Conservation (phyloP, 2,113 vertebrate genomes). For the Excalfactoria chinensis region DNA sequence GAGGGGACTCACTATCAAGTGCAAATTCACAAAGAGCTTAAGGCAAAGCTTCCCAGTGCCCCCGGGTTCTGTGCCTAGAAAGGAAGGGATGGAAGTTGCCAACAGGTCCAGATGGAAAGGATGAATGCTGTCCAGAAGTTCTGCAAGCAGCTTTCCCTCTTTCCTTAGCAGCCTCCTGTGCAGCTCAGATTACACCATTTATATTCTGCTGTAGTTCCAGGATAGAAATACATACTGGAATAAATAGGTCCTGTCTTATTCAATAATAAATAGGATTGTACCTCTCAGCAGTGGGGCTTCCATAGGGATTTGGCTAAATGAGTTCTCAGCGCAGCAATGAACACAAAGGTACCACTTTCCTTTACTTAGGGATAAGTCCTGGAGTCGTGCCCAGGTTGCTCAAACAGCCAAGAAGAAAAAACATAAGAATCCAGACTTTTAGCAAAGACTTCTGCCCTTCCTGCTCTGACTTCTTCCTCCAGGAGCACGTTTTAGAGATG, state of each 20-base stretch:
- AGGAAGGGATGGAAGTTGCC: not conserved
- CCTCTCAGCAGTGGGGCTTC: conserved; percentile 1
- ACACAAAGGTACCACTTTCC: not conserved
- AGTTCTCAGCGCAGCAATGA: not conserved
- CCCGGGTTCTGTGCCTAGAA: accelerated
- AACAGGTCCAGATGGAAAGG: not conserved
- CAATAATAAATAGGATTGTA: conserved; percentile 45
- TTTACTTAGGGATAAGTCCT: not conserved
- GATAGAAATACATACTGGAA: not conserved
- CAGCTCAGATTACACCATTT: not conserved
- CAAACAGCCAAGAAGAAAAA: not conserved
- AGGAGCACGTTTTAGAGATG: not conserved
- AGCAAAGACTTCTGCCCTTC: not conserved
- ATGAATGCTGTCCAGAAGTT: not conserved
- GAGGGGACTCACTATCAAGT: not conserved
- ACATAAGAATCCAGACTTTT: not conserved
- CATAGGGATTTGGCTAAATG: conserved; percentile 23
- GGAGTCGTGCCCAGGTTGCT: conserved; percentile 40
- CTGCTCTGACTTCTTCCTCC: not conserved
- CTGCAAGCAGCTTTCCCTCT: not conserved
- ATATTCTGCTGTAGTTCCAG: not conserved
- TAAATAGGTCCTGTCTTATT: not conserved
- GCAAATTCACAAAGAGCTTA: not conserved
- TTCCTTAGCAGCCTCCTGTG: not conserved
- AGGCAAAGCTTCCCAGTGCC: not conserved